Base-by-base conservation (phyloP, 2,888 invertebrate genomes). In the Ditula angustiorana region DNA sequence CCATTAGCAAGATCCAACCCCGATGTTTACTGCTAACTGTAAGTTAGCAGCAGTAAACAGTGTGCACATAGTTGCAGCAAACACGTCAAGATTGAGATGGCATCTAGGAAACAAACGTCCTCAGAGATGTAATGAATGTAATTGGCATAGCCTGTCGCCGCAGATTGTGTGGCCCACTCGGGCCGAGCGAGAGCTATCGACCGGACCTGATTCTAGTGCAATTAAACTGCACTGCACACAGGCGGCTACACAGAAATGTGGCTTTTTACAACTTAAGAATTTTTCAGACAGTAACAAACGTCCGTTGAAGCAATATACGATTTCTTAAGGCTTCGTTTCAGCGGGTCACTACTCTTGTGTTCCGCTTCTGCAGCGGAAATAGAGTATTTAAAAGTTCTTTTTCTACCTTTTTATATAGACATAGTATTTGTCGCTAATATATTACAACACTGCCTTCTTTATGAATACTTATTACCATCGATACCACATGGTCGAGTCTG, bases 71-170 rank as follows among this genome's bases (percentile, higher is more conserved):
- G 52, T 30, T 28, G 23, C 57, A 13, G 23, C 44, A 35, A 47
- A 28, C 64, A 59, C 52, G 41, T 52, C 57, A 33, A 57, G 63
- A 64, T 46, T 19, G 66, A 62, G 57, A 59, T 24, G 53, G 49
- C 33, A 52, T 55, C 44, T 28, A 67, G 68, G 71, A 70, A 72
- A 74, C 76, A 69, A 69, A 71, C 75, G 71, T 71, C 71, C 70
- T 72, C 68, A 63, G 69, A 59, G 69, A 61, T 67, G 71, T 73
- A 77, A 76, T 77, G 70, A 67, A 71, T 74, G 76, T 73, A 78
- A 78, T 78, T 77, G 77, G 72, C 77, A 71, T 71, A 71, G 64
- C 68, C 69, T 49, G 67, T 64, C 55, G 69, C 68, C 65, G 67
- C 69, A 71, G 66, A 73, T 74, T 66, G 71, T 63, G 70, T 68